Conservation (phyloP, 2,888 invertebrate species). For the Spodoptera exigua region DNA sequence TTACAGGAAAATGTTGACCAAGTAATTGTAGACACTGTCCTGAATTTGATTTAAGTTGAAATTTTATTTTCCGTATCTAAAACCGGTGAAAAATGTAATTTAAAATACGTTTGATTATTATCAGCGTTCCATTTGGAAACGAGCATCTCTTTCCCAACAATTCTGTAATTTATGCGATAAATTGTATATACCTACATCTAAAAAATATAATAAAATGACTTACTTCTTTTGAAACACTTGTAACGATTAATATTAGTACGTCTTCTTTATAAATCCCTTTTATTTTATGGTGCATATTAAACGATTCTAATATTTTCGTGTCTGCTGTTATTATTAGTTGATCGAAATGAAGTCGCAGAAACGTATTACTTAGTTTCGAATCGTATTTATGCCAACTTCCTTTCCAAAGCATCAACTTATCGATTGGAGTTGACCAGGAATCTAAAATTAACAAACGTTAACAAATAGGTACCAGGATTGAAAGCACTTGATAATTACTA, state of each 20-base stretch:
- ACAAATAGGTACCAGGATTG: too few relatives aligned
- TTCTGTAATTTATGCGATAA: too few relatives aligned
- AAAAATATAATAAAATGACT: conserved; percentile 34
- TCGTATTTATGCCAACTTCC: conserved; percentile 73
- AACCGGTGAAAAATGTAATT: conserved; percentile 37
- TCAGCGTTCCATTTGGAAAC: too few relatives aligned
- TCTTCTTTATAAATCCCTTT: conserved; percentile 80
- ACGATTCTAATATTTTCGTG: conserved; percentile 74
- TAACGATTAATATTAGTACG: conserved; percentile 73
- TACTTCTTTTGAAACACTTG: conserved; percentile 65
- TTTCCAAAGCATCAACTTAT: conserved; percentile 78
- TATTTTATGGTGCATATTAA: conserved; percentile 74
- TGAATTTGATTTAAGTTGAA: conserved; percentile 71
- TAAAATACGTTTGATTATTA: too few relatives aligned
- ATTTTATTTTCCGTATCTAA: conserved; percentile 79
- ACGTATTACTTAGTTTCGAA: conserved; percentile 50
- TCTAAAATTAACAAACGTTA: conserved; percentile 53
- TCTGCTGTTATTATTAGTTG: conserved; percentile 73
- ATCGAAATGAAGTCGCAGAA: conserved; percentile 71
- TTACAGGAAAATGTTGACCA: conserved; percentile 71
- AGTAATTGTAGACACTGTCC: conserved; percentile 65
- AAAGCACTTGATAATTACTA: too few relatives aligned
- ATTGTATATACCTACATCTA: neutral
- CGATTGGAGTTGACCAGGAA: conserved; percentile 66
- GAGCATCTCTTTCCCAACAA: too few relatives aligned